Evolutionary conservation across 2,113 vertebrate genomes (phyloP).

Genomic region (Clarias magur): DNA sequence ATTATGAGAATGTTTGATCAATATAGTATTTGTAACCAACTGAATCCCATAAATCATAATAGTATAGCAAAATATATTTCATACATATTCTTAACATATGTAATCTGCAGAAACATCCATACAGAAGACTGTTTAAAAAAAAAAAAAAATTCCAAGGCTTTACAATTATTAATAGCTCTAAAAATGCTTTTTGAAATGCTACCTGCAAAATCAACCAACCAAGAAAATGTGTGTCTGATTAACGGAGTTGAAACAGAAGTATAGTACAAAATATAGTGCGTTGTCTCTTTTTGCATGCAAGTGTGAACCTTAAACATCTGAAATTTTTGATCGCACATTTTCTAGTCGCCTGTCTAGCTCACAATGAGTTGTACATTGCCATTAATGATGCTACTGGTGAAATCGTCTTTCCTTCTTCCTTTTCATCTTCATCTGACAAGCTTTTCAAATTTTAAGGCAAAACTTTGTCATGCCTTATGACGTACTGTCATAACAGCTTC

Average conservation of each 20-base stretch:
- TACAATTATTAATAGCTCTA: neutral
- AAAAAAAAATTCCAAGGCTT: neutral
- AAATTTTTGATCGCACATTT: neutral
- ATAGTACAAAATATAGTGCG: neutral
- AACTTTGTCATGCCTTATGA: neutral
- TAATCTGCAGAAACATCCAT: neutral
- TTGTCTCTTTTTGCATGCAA: neutral
- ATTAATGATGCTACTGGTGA: neutral
- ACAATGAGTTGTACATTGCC: neutral
- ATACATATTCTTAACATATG: neutral
- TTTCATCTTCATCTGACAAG: neutral
- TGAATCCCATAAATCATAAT: neutral
- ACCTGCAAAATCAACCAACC: neutral
- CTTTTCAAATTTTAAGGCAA: neutral
- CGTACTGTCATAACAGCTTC: neutral
- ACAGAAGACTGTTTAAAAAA: neutral
- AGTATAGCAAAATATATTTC: neutral
- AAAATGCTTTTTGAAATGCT: neutral
- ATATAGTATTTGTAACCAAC: neutral
- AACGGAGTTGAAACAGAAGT: neutral
- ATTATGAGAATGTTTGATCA: neutral
- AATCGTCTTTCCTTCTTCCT: neutral
- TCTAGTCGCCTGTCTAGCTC: neutral
- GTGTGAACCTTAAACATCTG: neutral
- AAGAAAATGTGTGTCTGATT: neutral